Evolutionary conservation across 2,888 invertebrate species (phyloP), one percentile per base, ranked within the genome.

Genomic region (Bombylius major): DNA sequence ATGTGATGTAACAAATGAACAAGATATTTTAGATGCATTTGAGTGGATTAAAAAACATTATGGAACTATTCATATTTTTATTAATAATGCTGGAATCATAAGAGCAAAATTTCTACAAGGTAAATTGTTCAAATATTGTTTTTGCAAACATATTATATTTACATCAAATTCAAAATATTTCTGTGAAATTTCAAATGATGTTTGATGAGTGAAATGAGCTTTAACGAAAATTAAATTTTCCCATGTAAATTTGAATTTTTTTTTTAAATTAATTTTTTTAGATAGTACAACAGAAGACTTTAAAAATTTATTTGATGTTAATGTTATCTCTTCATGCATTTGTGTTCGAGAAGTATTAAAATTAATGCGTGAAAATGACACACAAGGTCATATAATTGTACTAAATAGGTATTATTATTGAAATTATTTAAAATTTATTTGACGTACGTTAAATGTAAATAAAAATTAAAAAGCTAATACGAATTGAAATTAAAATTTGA

Each of bases 361-460:
- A 56, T 70, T 76, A 0, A 81, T 83, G 79, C 73, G 72, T 42
- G 73, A 74, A 39, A 69, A 73, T 45, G 69, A 73, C 3, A 69
- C 73, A 2, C 75, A 76, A 48, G 82, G 81, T 0, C 82, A 83
- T 60, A 78, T 84, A 59, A 73, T 84, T 53, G 76, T 82, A 54
- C 75, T 84, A 55, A 82, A 79, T 67, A 83, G 82, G 82, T 80
- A 63, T 61, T 4, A 14, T 14, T 23, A 23, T 23, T 23, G 23
- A 23, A 23, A 23, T 23, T 23, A 23, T 23, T 23, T 23, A 23
- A 23, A 23, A 23, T 23, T 23, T 23, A 23, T 23, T 23, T 23
- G 23, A 23, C 23, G 23, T 23, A 23, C 23, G 23, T 23, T 23
- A 23, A n/a, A 23, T 23, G 23, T 23, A 23, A 23, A 23, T 23